These are phyloP conservation scores for Pterobdella sp. DNA, from an alignment of 2,888 invertebrate genomes.

Conservation along the genomic window DNA sequence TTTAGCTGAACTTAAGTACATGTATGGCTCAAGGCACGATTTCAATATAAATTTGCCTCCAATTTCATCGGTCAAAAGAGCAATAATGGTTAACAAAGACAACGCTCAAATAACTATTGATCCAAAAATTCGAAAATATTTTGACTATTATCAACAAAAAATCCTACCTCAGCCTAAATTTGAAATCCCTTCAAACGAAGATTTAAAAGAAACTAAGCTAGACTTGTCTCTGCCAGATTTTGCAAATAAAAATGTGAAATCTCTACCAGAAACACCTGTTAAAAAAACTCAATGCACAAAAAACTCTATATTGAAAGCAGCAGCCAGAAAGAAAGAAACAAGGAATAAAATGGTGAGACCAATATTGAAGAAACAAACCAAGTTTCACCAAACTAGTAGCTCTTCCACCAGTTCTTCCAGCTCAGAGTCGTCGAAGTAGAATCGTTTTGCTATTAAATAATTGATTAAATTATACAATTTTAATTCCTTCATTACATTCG, in stretches of 20 bases:
- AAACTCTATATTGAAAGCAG: not conserved
- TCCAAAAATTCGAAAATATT: not conserved
- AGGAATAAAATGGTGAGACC: not conserved
- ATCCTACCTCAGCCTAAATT: not conserved
- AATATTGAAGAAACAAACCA: not conserved
- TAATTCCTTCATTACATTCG: no score
- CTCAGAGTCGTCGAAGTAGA: no score
- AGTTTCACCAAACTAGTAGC: no score
- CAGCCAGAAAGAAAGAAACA: not conserved
- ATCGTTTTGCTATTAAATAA: no score
- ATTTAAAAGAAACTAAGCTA: not conserved
- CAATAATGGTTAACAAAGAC: not conserved
- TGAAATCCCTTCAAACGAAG: not conserved
- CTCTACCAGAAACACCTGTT: not conserved
- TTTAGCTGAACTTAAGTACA: slow-evolving; percentile 1
- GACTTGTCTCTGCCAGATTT: not conserved
- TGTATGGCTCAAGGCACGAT: not conserved
- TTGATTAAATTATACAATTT: no score
- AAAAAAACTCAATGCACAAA: not conserved
- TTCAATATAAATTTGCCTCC: not conserved
- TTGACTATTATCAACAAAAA: slow-evolving; percentile 7
- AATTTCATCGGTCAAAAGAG: not conserved
- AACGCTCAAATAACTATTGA: not conserved
- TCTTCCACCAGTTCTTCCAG: no score
- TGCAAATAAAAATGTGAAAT: not conserved